phyloP scores from a whole-genome alignment of 2,888 invertebrate genomes.

The Archaeoteleia sp. region DNA sequence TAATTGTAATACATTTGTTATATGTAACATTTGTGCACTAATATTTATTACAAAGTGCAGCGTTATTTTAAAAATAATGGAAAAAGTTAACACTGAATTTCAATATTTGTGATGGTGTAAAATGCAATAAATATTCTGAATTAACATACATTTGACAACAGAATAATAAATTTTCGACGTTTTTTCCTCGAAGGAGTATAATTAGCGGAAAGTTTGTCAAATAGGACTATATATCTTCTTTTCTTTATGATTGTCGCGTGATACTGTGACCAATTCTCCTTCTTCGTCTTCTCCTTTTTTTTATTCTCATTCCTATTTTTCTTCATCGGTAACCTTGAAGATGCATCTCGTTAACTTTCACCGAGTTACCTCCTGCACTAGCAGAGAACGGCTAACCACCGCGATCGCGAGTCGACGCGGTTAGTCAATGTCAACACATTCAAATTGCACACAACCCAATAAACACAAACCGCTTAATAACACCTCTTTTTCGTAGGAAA shows the following conservation, averaged over 20 bases:
- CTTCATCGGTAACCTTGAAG: constrained; percentile 61
- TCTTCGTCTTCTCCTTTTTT: constrained; percentile 26
- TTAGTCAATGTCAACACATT: constrained; percentile 64
- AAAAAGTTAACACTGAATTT: no score
- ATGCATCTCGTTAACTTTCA: constrained; percentile 67
- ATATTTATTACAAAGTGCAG: no score
- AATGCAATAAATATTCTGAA: no score
- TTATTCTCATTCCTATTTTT: constrained; percentile 45
- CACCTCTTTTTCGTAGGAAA: constrained; percentile 33
- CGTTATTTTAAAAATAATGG: no score
- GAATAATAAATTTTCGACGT: no score
- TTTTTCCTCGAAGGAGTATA: background rate
- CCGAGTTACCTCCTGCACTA: constrained; percentile 52
- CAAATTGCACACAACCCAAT: constrained; percentile 49
- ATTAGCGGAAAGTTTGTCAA: background rate
- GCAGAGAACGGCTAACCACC: constrained; percentile 52
- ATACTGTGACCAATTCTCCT: constrained; percentile 31
- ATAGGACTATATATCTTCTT: background rate
- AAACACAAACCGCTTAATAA: constrained; percentile 45
- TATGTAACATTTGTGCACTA: no score
- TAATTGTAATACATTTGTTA: no score
- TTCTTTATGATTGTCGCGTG: constrained; percentile 19
- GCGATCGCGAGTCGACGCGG: constrained; percentile 53
- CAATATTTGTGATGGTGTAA: no score
- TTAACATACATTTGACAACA: no score